Conservation (phyloP, 2,888 invertebrate genomes). For the Drosophila anomelani region DNA sequence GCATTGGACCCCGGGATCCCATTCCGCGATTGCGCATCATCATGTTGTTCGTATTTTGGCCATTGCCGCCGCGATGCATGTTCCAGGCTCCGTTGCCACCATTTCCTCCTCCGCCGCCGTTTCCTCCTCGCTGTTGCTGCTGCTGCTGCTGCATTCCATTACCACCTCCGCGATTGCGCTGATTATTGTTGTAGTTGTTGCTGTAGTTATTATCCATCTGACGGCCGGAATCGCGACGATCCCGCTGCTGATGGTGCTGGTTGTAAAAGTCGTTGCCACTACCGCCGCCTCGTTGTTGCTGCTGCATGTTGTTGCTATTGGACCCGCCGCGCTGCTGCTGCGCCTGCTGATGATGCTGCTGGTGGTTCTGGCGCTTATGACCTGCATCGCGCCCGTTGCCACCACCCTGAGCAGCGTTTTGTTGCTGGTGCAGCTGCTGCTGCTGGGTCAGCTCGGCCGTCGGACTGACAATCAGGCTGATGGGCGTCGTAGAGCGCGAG, state of each 20-base stretch:
- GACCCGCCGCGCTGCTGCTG: slow-evolving; percentile 65
- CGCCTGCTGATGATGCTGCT: slow-evolving; percentile 60
- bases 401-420: slow-evolving; percentile 82
- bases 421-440: slow-evolving; percentile 73
- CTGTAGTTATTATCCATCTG: slow-evolving; percentile 79
- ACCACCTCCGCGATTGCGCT: slow-evolving; percentile 82
- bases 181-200: slow-evolving; percentile 82
- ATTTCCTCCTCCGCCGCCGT: slow-evolving; percentile 58
- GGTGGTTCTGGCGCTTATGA: slow-evolving; percentile 80
- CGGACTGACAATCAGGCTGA: slow-evolving; percentile 89
- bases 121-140: slow-evolving; percentile 49
- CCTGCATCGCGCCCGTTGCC: slow-evolving; percentile 84
- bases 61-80: slow-evolving; percentile 81
- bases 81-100: slow-evolving; percentile 82
- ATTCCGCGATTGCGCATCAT: slow-evolving; percentile 81
- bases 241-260: slow-evolving; percentile 68
- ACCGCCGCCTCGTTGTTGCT: slow-evolving; percentile 62
- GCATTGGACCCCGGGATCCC: slow-evolving; percentile 83
- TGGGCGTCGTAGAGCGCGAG: slow-evolving; percentile 93
- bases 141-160: slow-evolving; percentile 61
- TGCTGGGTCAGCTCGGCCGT: slow-evolving; percentile 91
- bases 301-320: slow-evolving; percentile 59
- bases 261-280: slow-evolving; percentile 75
- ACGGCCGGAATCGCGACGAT: slow-evolving; percentile 84
- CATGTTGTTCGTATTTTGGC: slow-evolving; percentile 79